These are phyloP conservation scores for Gorsachius magnificus DNA, from an alignment of 2,797 vertebrate genomes.

Conservation along the genomic window DNA sequence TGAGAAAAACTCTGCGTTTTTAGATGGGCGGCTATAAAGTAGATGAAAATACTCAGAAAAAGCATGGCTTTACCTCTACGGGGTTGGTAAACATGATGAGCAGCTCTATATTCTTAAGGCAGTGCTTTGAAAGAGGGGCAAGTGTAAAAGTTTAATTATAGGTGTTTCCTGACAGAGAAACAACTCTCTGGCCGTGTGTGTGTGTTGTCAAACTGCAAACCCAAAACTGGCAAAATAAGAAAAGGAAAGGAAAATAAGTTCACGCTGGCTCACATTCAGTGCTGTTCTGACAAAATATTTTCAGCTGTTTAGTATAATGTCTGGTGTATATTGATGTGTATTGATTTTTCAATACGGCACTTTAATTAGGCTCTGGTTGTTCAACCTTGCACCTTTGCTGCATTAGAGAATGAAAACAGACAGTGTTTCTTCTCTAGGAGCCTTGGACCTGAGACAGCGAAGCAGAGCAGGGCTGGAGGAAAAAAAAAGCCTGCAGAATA, in stretches of 20 bases:
- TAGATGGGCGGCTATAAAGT: not conserved
- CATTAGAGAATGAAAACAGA: slow-evolving; percentile 32
- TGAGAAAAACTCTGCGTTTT: not conserved
- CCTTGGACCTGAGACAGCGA: not conserved
- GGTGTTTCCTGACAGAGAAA: not conserved
- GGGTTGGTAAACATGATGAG: not conserved
- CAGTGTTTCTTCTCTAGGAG: not conserved
- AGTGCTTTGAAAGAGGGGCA: not conserved
- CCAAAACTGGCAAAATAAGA: not conserved
- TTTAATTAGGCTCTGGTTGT: slow-evolving; percentile 71
- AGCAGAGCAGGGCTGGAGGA: not conserved
- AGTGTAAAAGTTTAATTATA: slow-evolving; percentile 24
- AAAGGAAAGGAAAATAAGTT: not conserved
- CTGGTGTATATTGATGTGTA: slow-evolving; percentile 66
- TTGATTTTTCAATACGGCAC: slow-evolving; percentile 59
- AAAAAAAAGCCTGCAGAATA: slow-evolving; percentile 32
- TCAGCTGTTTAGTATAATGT: slow-evolving; percentile 61
- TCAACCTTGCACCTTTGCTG: slow-evolving; percentile 64
- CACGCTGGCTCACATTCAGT: not conserved
- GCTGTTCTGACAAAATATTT: slow-evolving; percentile 53
- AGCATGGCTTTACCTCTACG: not conserved
- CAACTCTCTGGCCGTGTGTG: not conserved
- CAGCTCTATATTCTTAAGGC: not conserved
- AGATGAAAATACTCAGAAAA: not conserved
- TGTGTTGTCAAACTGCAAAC: not conserved